A percentile compares a stretch with the other conserved stretches of the same genome.
Conservation (phyloP, 2,797 vertebrate species). For the Amniataba percoides region DNA sequence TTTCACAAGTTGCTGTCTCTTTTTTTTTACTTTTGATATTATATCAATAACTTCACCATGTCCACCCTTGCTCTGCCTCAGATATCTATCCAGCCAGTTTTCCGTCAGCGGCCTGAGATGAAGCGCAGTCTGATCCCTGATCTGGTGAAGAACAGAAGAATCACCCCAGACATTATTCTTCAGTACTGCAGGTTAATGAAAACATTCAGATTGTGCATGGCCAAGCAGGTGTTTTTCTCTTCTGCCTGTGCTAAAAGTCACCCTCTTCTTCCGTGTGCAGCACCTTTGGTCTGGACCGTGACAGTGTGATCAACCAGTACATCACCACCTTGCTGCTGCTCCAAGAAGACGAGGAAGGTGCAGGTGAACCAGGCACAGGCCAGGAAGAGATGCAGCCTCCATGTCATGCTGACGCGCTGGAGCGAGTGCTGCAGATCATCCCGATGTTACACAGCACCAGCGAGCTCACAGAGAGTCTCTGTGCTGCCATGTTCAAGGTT, state of each 20-base stretch:
- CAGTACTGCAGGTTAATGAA: conserved; percentile 91
- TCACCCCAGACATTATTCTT: conserved; percentile 90
- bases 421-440: conserved; percentile 88
- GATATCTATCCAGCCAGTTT: conserved; percentile 95
- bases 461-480: conserved; percentile 89
- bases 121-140: conserved; percentile 91
- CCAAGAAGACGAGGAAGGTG: conserved; percentile 73
- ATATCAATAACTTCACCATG: neutral
- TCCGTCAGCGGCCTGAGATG: conserved; percentile 88
- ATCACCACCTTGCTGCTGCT: conserved; percentile 93
- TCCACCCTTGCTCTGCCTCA: conserved; percentile 58
- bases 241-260: neutral
- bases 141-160: conserved; percentile 89
- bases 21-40: neutral
- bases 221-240: neutral
- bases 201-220: neutral
- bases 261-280: conserved; percentile 72
- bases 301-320: conserved; percentile 91
- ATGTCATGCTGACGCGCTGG: conserved; percentile 80
- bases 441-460: conserved; percentile 88
- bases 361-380: neutral
- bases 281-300: conserved; percentile 89
- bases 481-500: conserved; percentile 91
- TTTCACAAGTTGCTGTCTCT: neutral
- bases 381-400: conserved; percentile 55